Evolutionary conservation across 1,140 invertebrate genomes (phyloP).

Genomic region (Diabrotica virgifera): DNA sequence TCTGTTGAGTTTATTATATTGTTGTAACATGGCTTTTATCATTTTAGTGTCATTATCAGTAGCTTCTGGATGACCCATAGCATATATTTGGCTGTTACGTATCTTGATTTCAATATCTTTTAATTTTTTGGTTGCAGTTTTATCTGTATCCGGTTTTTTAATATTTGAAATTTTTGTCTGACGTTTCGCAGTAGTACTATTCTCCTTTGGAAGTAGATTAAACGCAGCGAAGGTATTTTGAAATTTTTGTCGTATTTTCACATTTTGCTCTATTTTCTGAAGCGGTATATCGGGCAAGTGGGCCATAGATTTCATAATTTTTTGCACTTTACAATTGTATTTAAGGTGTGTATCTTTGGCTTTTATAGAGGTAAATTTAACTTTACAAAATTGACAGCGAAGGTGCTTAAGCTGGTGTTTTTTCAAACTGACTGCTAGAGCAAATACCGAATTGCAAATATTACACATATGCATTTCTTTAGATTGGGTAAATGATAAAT

Average conservation of each 20-base stretch:
- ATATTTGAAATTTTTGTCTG: neutral
- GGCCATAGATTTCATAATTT: conserved; percentile 18
- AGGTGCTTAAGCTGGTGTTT: conserved; percentile 26
- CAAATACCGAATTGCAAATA: conserved; percentile 23
- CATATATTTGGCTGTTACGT: no score
- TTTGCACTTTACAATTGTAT: conserved; percentile 24
- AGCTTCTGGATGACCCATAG: neutral
- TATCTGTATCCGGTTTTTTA: neutral
- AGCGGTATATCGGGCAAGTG: conserved; percentile 18
- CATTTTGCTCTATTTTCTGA: conserved; percentile 22
- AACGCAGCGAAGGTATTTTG: conserved; percentile 20
- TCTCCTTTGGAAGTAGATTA: neutral
- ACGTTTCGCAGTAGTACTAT: neutral
- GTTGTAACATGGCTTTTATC: conserved; percentile 13
- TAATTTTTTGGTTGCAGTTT: conserved; percentile 19
- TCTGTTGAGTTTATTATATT: neutral
- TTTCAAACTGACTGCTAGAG: conserved; percentile 25
- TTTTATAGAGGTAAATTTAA: conserved; percentile 24
- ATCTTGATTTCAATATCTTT: conserved; percentile 19
- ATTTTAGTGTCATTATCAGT: conserved; percentile 16
- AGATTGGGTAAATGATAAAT: conserved; percentile 14
- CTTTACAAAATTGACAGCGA: conserved; percentile 32
- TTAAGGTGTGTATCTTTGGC: conserved; percentile 25
- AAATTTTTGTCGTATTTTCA: conserved; percentile 26
- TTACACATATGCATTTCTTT: conserved; percentile 19